Percentiles rank a stretch among this genome's conserved stretches.
Conservation (phyloP, 2,797 vertebrate genomes). For the Notolepis coatsorum region DNA sequence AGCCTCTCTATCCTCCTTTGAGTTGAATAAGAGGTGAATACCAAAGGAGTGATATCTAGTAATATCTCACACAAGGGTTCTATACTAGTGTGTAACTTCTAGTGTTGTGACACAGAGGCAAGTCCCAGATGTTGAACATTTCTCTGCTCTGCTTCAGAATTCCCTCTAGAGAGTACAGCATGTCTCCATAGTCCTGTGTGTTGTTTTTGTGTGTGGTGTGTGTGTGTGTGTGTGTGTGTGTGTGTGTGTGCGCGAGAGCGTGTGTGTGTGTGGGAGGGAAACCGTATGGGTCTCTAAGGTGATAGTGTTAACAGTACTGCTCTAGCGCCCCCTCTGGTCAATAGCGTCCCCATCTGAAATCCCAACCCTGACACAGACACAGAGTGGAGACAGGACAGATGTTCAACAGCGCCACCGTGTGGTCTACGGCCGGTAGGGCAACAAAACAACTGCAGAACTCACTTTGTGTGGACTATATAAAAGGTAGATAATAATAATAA, state of each 20-base stretch:
- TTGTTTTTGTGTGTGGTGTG: too few relatives aligned
- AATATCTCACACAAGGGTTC: conserved; percentile 15
- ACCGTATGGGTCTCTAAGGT: background rate
- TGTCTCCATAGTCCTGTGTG: too few relatives aligned
- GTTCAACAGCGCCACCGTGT: conserved; percentile 29
- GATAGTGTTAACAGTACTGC: conserved; percentile 9
- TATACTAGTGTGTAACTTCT: conserved; percentile 54
- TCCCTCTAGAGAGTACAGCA: background rate
- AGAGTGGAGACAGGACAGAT: conserved; percentile 3
- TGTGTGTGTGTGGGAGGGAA: too few relatives aligned
- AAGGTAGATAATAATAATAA: too few relatives aligned
- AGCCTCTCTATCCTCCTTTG: conserved; percentile 13
- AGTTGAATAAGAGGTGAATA: conserved; percentile 51
- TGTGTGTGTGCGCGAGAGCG: too few relatives aligned
- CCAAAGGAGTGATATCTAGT: conserved; percentile 45
- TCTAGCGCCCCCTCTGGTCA: conserved; percentile 64
- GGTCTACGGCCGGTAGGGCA: background rate
- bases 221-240: too few relatives aligned
- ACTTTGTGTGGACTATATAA: conserved; percentile 29
- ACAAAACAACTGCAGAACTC: conserved; percentile 36
- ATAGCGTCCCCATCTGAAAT: conserved; percentile 27
- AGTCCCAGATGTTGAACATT: conserved; percentile 45
- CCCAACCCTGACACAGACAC: conserved; percentile 17
- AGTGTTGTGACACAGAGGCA: conserved; percentile 26
- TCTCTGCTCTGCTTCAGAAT: conserved; percentile 32